phyloP scores from a whole-genome alignment of 2,797 vertebrate genomes.

The Alauda arvensis region DNA sequence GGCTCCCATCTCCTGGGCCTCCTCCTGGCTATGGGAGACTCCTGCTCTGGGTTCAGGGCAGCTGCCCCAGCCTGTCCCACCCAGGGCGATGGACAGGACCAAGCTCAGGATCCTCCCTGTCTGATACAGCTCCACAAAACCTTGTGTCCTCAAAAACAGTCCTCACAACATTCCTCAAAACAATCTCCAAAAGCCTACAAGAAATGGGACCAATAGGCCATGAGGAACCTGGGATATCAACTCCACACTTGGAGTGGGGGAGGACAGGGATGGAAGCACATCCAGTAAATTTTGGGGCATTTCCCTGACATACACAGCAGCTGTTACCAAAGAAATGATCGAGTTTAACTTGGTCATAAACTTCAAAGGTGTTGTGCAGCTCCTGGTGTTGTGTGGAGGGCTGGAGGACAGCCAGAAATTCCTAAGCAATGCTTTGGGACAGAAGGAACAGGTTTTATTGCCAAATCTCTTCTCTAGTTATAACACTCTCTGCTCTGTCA shows the following conservation, averaged over 20 bases:
- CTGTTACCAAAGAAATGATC: background rate
- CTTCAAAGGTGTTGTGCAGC: background rate
- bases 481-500: background rate
- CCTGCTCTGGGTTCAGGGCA: background rate
- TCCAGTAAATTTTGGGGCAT: background rate
- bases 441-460: background rate
- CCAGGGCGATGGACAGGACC: background rate
- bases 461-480: background rate
- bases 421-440: background rate
- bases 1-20: background rate
- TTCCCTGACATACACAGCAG: background rate
- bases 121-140: background rate
- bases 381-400: background rate
- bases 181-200: background rate
- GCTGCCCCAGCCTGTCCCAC: background rate
- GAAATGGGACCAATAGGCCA: background rate
- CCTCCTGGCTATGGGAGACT: background rate
- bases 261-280: background rate
- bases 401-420: background rate
- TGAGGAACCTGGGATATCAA: background rate
- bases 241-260: background rate
- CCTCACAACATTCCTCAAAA: background rate
- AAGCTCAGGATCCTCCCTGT: background rate
- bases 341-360: background rate
- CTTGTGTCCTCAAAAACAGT: background rate